Base-by-base conservation (phyloP, 1,140 invertebrate genomes). In the Neomicropteryx cornuta region DNA sequence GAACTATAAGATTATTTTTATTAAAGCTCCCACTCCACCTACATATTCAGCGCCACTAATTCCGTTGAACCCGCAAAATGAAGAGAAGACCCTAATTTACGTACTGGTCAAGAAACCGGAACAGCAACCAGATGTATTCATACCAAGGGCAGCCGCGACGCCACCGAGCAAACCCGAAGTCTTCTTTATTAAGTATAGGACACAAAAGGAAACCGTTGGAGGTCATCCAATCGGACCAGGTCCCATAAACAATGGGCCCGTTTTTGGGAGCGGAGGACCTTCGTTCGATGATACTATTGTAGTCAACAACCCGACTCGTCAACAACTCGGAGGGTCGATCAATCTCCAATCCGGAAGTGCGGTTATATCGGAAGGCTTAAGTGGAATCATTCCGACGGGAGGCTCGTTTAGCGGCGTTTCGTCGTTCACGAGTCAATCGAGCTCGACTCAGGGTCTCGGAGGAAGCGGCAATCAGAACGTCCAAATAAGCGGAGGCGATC, bases 1-100 rank as follows among this genome's bases (percentile, higher is more conserved):
- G 48, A 78, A 84, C 52, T 83, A 83, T 66, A 82, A 83, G 49
- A 82, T 81, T 45, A 79, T 83, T 50, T 83, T 83, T 70, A 82
- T 84, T 52, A 83, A 83, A 62, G 78, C 81, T 16, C 81, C 81
- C 35, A 74, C 77, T 10, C 64, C 76, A 33, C 75, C 79, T 33
- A 73, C 77, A 35, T 77, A 78, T 40, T 75, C 72, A 35, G 76
- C 75, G 3, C 78, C 79, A 17, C 63, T 75, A 14, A 76, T 81
- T 29, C 77, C 77, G 14, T 53, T 78, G 34, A 72, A 76, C 40
- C 71, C 75, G 27, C 79, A 81, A 55, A 77, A 80, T 53, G 77
- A 81, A 56, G 77, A 82, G 54, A 84, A 83, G 66, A 84, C 81
- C 3, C 60, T 83, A 38, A 81, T 84, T 55, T 84, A 84, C 58